A percentile compares a stretch with the other conserved stretches of the same genome.
phyloP scores from a whole-genome alignment of 2,797 vertebrate genomes.

The Gobionotothen gibberifrons region DNA sequence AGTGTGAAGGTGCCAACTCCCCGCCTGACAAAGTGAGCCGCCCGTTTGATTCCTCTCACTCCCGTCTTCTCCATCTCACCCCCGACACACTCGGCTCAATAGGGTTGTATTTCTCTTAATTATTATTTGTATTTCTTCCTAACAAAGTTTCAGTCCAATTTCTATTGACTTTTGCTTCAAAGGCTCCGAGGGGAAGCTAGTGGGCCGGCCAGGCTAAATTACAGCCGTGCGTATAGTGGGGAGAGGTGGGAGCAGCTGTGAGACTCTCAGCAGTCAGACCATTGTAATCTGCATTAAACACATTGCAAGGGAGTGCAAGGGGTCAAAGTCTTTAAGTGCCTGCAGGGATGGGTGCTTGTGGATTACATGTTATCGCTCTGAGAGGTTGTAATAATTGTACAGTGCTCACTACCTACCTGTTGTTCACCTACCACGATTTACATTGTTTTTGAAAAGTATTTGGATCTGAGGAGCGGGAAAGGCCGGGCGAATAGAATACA shows the following conservation, averaged over 20 bases:
- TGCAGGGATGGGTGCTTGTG: conserved; percentile 79
- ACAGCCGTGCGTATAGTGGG: conserved; percentile 63
- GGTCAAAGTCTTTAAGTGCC: conserved; percentile 88
- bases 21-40: conserved; percentile 64
- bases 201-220: conserved; percentile 73
- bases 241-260: conserved; percentile 82
- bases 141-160: conserved; percentile 67
- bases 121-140: conserved; percentile 63
- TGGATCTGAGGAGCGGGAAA: conserved; percentile 12
- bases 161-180: conserved; percentile 75
- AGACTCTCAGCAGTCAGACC: conserved; percentile 77
- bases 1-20: conserved; percentile 67
- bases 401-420: conserved; percentile 66
- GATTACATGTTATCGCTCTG: conserved; percentile 76
- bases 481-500: not conserved
- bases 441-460: conserved; percentile 43
- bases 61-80: conserved; percentile 42
- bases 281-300: conserved; percentile 88
- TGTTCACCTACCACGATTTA: conserved; percentile 59
- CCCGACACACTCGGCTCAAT: conserved; percentile 15
- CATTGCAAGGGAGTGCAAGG: conserved; percentile 80
- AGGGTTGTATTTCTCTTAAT: conserved; percentile 59
- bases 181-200: conserved; percentile 48
- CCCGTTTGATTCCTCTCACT: conserved; percentile 41
- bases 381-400: conserved; percentile 74